Evolutionary conservation across 2,113 vertebrate genomes (phyloP).

Genomic region (Choloepus hoffmanni): DNA sequence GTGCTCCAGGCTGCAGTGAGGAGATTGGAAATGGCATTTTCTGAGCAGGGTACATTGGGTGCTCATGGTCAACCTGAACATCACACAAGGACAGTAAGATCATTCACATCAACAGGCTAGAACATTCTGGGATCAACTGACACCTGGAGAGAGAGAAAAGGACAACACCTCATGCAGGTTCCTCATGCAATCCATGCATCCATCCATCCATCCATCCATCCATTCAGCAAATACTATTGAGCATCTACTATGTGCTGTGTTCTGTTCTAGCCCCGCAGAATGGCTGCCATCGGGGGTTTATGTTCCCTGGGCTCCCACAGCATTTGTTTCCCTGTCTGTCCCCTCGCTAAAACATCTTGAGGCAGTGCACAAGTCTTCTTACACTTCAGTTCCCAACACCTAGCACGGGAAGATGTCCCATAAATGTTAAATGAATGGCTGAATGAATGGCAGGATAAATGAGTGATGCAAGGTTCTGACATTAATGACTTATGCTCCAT

Average conservation of each 20-base stretch:
- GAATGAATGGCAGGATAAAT: neutral
- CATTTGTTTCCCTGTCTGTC: neutral
- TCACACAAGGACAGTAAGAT: neutral
- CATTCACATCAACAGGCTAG: neutral
- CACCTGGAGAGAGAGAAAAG: conserved; percentile 13
- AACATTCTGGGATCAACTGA: neutral
- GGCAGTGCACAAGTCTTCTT: neutral
- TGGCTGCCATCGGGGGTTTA: neutral
- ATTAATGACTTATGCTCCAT: neutral
- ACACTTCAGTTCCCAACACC: neutral
- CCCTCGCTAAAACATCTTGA: neutral
- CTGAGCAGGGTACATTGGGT: neutral
- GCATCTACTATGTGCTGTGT: neutral
- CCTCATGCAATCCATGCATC: neutral
- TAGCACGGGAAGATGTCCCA: neutral
- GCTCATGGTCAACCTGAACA: neutral
- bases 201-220: neutral
- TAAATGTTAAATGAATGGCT: neutral
- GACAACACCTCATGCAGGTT: neutral
- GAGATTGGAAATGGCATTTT: neutral
- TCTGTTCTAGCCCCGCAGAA: neutral
- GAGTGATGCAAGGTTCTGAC: neutral
- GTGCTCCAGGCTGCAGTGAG: neutral
- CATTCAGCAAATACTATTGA: neutral
- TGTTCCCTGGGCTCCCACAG: neutral